Evolutionary conservation across 2,113 vertebrate species (phyloP).

Genomic region (Xenopus borealis): DNA sequence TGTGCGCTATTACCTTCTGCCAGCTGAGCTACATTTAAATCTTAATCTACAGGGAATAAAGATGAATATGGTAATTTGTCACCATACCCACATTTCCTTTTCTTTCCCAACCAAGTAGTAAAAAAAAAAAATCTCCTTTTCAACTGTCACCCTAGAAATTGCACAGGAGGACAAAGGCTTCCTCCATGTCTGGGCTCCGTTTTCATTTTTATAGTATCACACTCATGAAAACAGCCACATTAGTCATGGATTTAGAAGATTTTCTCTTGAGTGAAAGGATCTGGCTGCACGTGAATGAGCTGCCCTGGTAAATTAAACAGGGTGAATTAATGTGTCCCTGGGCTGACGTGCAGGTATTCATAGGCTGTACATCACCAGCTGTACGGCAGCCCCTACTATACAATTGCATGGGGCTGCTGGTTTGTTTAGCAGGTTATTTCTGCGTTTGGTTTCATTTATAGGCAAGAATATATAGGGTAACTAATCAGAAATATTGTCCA

Average conservation of each 20-base stretch:
- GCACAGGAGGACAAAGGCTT: conserved; percentile 20
- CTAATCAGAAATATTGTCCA: no score
- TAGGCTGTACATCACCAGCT: conserved; percentile 14
- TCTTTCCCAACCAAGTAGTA: conserved; percentile 13
- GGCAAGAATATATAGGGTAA: no score
- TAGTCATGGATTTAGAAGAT: conserved; percentile 44
- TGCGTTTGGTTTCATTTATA: background rate
- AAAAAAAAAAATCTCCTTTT: background rate
- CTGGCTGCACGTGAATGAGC: conserved; percentile 37
- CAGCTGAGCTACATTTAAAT: conserved; percentile 41
- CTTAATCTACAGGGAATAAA: conserved; percentile 18
- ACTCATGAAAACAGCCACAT: conserved; percentile 35
- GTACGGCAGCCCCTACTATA: background rate
- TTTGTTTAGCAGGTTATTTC: background rate
- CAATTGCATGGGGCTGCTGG: background rate
- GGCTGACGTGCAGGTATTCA: conserved; percentile 32
- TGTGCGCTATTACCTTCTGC: background rate
- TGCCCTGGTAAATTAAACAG: conserved; percentile 16
- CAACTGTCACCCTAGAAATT: conserved; percentile 37
- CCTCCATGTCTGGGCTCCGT: background rate
- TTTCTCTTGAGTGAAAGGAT: conserved; percentile 28
- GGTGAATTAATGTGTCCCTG: conserved; percentile 27
- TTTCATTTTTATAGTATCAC: conserved; percentile 32
- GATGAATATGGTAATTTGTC: conserved; percentile 26
- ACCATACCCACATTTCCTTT: conserved; percentile 23